Base-by-base conservation (phyloP, 2,888 invertebrate genomes). In the Stenodera caucasica region DNA sequence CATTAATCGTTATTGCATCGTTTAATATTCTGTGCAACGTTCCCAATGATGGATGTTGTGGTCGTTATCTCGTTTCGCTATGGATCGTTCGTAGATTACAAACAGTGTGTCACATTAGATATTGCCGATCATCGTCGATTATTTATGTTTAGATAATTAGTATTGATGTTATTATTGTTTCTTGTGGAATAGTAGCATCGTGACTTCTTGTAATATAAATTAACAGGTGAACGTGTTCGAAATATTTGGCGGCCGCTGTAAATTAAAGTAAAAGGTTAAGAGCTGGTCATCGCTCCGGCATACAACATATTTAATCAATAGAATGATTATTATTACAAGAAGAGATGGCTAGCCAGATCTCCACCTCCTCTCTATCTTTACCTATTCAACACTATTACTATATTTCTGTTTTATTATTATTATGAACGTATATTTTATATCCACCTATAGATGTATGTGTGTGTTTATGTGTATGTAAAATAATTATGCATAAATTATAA, bases 401-500 rank as follows among this genome's bases (percentile, higher is more conserved):
- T 40, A 18, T 40, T 40, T 15, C 14, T 33, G n/a, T 33, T 7
- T 33, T 33, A 12, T 33, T n/a, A 12, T 2, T 33, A 12, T n/a
- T 33, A 33, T 33, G 2, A 30, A 32, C 32, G 12, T 35, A 35
- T 35, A n/a, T n/a, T n/a, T n/a, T n/a, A n/a, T n/a, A n/a, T n/a
- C n/a, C n/a, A n/a, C n/a, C n/a, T n/a, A n/a, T n/a, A n/a, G n/a
- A n/a, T n/a, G n/a, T n/a, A n/a, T n/a, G n/a, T n/a, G 49, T 2
- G 51, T 53, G 23, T 58, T 55, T 62, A 60, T 54, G 21, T 57
- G 35, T 65, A 62, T 64, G 62, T 59, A 59, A 61, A 66, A 67
- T 70, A 70, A 71, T 70, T 67, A 68, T 67, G 69, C 67, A 70
- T 71, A 71, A 66, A 70, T 68, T 70, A 70, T 67, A 67, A 65